Conservation (phyloP, 2,888 invertebrate species). For the Perizoma flavofasciatum region DNA sequence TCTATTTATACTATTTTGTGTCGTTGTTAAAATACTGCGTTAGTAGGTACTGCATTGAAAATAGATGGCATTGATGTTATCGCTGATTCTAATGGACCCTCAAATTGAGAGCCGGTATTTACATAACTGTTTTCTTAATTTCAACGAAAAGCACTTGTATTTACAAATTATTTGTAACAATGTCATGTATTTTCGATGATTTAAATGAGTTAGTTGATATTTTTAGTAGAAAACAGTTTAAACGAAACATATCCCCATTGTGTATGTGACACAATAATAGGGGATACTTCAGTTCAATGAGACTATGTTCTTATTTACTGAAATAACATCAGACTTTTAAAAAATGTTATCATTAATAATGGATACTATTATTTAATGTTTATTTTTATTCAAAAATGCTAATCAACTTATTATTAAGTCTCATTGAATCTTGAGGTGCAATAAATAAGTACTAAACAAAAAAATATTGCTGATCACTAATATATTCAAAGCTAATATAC, state of each 20-base stretch:
- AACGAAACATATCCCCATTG: slow-evolving; percentile 57
- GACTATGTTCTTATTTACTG: slow-evolving; percentile 4
- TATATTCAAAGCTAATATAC: background rate
- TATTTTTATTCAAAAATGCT: background rate
- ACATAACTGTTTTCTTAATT: too few relatives aligned
- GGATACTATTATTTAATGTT: too few relatives aligned
- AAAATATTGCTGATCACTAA: slow-evolving; percentile 48
- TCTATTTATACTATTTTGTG: slow-evolving; percentile 31
- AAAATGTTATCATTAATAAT: too few relatives aligned
- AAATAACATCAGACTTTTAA: background rate
- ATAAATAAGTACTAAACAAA: slow-evolving; percentile 47
- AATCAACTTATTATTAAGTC: slow-evolving; percentile 10
- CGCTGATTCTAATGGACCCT: too few relatives aligned
- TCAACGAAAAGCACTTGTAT: too few relatives aligned
- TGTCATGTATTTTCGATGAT: slow-evolving; percentile 43
- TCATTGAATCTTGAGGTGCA: slow-evolving; percentile 47
- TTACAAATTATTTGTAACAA: slow-evolving; percentile 5
- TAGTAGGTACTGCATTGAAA: slow-evolving; percentile 16
- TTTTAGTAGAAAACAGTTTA: slow-evolving; percentile 52
- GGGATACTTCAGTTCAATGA: slow-evolving; percentile 45
- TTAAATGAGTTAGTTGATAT: slow-evolving; percentile 64
- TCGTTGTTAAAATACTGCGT: slow-evolving; percentile 22
- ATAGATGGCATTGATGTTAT: slow-evolving; percentile 16
- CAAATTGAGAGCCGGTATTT: too few relatives aligned
- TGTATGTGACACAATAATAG: slow-evolving; percentile 49